Evolutionary conservation across 1,140 invertebrate genomes (phyloP).

Genomic region (Elymnias hypermnestra): DNA sequence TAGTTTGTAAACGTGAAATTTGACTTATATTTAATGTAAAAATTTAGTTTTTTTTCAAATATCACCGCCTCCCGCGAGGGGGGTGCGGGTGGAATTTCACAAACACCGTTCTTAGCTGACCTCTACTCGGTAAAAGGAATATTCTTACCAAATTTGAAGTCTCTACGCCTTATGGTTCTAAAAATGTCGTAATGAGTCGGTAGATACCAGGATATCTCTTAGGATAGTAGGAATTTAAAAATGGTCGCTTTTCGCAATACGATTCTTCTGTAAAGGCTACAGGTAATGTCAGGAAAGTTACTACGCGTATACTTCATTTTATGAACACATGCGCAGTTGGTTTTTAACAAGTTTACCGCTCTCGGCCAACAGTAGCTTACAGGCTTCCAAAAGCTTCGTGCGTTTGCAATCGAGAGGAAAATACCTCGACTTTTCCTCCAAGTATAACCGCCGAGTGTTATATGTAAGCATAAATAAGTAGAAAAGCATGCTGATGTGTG

Average conservation of each 20-base stretch:
- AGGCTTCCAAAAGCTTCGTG: conserved; percentile 30
- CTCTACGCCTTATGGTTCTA: no score
- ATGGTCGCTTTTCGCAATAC: neutral
- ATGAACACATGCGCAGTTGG: conserved; percentile 40
- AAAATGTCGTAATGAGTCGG: no score
- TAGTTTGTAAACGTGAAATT: no score
- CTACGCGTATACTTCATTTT: conserved; percentile 30
- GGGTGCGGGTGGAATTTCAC: no score
- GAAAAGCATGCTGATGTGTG: conserved; percentile 57
- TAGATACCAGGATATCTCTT: no score
- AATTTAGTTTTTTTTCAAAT: no score
- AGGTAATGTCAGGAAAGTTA: conserved; percentile 19
- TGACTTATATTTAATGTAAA: no score
- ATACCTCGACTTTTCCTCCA: conserved; percentile 34
- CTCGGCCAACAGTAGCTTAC: conserved; percentile 35
- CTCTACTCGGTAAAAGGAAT: no score
- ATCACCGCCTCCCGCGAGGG: no score
- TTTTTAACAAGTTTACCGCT: conserved; percentile 27
- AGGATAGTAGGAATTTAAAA: no score
- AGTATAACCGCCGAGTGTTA: conserved; percentile 42
- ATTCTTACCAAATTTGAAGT: no score
- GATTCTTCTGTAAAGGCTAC: neutral
- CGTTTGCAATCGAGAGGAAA: conserved; percentile 26
- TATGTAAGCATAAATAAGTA: conserved; percentile 61
- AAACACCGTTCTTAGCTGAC: no score